Base-by-base conservation (phyloP, 2,888 invertebrate species). In the Troilus luridus region DNA sequence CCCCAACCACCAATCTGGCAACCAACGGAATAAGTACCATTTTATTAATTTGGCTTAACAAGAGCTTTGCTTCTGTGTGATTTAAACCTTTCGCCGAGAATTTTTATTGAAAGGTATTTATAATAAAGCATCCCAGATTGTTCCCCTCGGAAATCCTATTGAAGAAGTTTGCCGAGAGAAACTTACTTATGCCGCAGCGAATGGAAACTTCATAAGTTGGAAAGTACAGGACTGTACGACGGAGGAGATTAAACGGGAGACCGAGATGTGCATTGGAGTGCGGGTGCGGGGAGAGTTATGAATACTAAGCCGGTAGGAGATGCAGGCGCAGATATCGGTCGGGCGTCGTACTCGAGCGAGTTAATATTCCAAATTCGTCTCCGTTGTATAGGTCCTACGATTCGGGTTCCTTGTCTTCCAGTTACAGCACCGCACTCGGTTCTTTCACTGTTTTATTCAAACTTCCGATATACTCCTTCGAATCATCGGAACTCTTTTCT, bases 281-380 rank as follows among this genome's bases (percentile, higher is more conserved):
- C 72, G 72, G 72, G 7, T 7, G 41, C 17, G 41, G 72, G 3
- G 72, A 17, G 72, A 77, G 72, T 77, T 77, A 77, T 77, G 72
- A 77, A 77, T 77, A 77, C 72, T 77, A 77, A 77, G 72, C 72
- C 64, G 8, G 64, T 9, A 24, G n/a, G 11, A 24, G 64, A 64
- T 41, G 72, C 9, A 17, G 72, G 17, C 9, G 17, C 24, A 77
- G 17, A 77, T 72, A 72, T 72, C 27, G 72, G 17, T 72, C 27
- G 72, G 17, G 27, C 1, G 1, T 12, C 11, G 14, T 27, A 72
- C 27, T 8, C 8, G 72, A 77, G 72, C 10, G 27, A 41, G 72
- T 77, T 77, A 77, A 77, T 77, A 77, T 77, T 77, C 72, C 3
- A 77, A 77, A 77, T 77, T 41, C 72, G 72, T 77, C 72, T 8